These are phyloP conservation scores for Chiloscyllium plagiosum DNA, from an alignment of 2,113 vertebrate species.

Conservation along the genomic window DNA sequence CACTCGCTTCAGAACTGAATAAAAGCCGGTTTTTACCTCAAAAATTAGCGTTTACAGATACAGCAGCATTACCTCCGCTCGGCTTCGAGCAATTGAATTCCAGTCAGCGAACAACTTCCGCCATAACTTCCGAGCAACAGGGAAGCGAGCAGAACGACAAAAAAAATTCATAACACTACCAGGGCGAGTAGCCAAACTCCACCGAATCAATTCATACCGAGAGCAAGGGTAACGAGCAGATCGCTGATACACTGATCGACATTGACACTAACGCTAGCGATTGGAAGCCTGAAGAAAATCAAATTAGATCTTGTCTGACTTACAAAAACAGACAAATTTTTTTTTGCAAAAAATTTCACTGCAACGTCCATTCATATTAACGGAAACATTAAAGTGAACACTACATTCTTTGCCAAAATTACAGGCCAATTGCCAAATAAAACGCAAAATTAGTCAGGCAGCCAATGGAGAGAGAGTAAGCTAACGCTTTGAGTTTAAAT, in stretches of 20 bases:
- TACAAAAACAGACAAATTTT: background rate
- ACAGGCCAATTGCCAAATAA: background rate
- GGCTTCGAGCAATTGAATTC: constrained; percentile 16
- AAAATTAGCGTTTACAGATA: background rate
- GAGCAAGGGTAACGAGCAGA: background rate
- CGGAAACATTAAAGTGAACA: background rate
- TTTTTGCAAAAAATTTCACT: background rate
- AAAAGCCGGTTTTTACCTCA: constrained; percentile 12
- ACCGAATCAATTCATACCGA: background rate
- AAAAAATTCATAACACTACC: constrained; percentile 1
- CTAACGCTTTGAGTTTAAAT: too few species aligned
- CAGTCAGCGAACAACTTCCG: constrained; percentile 37
- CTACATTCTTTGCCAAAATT: background rate
- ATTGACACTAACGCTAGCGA: background rate
- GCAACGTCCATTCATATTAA: background rate
- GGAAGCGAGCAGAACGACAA: constrained; percentile 7
- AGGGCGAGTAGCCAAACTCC: background rate
- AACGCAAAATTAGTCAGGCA: background rate
- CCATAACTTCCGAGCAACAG: constrained; percentile 37
- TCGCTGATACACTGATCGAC: background rate
- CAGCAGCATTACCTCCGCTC: constrained; percentile 20
- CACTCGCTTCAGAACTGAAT: background rate
- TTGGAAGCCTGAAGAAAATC: background rate
- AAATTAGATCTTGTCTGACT: background rate
- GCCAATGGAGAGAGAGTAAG: too few species aligned